phyloP scores from a whole-genome alignment of 2,797 vertebrate species.

The Gallinago solitaria region DNA sequence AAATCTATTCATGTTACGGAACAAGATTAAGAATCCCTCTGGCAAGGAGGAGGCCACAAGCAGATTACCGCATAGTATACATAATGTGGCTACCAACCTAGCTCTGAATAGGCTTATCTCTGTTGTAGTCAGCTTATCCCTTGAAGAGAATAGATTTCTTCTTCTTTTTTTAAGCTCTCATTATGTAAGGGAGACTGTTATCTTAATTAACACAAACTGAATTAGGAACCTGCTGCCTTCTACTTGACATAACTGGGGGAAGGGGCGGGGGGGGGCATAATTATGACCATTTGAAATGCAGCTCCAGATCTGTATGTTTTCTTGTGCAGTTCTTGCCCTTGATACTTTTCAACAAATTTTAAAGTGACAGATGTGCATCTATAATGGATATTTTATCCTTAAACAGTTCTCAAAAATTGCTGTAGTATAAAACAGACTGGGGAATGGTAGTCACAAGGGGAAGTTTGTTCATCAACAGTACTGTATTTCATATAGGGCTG shows the following conservation, averaged over 20 bases:
- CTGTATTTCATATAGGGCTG: background rate
- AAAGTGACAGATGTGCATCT: background rate
- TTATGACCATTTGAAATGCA: background rate
- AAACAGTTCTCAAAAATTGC: background rate
- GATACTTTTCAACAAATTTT: background rate
- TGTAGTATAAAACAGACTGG: background rate
- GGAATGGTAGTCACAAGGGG: background rate
- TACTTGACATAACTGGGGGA: background rate
- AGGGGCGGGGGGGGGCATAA: background rate
- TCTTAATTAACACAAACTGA: conserved; percentile 15
- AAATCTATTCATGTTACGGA: background rate
- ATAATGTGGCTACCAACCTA: background rate
- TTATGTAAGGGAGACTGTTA: conserved; percentile 42
- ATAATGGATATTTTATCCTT: background rate
- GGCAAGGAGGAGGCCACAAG: background rate
- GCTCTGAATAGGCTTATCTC: conserved; percentile 12
- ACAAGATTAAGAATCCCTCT: background rate
- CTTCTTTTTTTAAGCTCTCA: background rate
- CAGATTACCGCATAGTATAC: background rate
- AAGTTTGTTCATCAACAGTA: background rate
- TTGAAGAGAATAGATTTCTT: background rate
- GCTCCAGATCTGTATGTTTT: background rate
- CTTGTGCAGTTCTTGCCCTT: background rate
- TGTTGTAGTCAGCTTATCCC: conserved; percentile 32
- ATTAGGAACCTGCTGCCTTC: conserved; percentile 30